Conservation (phyloP, 2,113 vertebrate genomes). For the Albula glossodonta region DNA sequence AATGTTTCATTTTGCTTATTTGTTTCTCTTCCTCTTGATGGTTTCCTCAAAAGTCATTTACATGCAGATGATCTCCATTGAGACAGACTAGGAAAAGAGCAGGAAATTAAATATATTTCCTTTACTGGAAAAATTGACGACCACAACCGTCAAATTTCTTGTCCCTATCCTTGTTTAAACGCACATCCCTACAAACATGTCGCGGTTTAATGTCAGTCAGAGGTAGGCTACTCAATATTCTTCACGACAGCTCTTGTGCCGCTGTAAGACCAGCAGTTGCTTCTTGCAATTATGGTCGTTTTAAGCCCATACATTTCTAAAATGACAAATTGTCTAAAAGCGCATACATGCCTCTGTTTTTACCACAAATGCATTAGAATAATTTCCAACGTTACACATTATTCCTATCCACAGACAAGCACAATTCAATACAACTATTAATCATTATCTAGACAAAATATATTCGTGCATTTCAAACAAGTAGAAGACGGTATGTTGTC, state of each 20-base stretch:
- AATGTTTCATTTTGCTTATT: conserved; percentile 72
- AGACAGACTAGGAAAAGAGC: not conserved
- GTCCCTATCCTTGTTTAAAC: not conserved
- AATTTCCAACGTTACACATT: not conserved
- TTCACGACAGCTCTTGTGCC: not conserved
- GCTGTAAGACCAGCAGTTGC: not conserved
- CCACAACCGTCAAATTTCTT: not conserved
- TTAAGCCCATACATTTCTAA: not conserved
- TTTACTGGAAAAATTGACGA: not conserved
- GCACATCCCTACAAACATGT: not conserved
- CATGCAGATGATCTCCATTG: not conserved
- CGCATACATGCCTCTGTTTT: not conserved
- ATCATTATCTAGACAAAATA: not conserved
- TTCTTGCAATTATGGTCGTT: not conserved
- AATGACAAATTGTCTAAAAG: not conserved
- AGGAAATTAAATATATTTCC: not conserved
- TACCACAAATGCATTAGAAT: not conserved
- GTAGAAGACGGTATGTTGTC: not conserved
- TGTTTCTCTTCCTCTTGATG: conserved; percentile 31
- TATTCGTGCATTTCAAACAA: no score
- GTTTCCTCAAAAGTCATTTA: conserved; percentile 5
- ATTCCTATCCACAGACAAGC: not conserved
- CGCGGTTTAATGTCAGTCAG: not conserved
- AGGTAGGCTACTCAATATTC: not conserved
- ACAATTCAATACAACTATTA: not conserved